Evolutionary conservation across 2,113 vertebrate species (phyloP), one percentile per base, ranked within the genome.

Genomic region (Channa argus): DNA sequence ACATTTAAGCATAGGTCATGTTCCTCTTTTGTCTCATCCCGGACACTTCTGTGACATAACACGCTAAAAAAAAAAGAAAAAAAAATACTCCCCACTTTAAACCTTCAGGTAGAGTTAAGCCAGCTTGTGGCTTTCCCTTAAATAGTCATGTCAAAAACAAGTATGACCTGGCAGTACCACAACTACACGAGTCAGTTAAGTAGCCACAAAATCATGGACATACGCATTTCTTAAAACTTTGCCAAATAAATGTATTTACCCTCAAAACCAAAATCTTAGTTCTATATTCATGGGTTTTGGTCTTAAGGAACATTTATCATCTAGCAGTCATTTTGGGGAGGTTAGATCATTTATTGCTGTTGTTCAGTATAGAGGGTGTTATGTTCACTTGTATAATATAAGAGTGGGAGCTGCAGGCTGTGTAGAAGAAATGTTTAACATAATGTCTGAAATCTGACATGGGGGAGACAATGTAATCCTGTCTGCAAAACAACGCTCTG

Each of bases 391-490:
- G 3, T 43, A 43, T 44, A 49, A 62, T 51, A 63, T 70, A 64
- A 70, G 65, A 67, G 68, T 6, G 62, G 68, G 71, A 69, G 56
- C 53, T 63, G 55, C 63, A 54, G 66, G 60, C 71, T 67, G 37
- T 67, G 37, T 14, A 14, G 53, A n/a, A 72, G 64, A 86, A 82
- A 84, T 76, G 63, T 56, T 84, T 50, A 73, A 77, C 83, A 86
- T 82, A 70, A 76, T 46, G 77, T 87, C 84, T 86, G 86, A 87
- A 88, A 84, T 83, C 76, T 84, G 81, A 87, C 78, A 82, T 76
- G 56, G 36, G 63, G 79, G 77, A 81, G 88, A 90, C 88, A 82
- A 82, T 85, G 87, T 88, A 82, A 91, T 91, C 86, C 84, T 86
- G 84, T 87, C 86, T 87, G 84, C 80, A 87, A 89, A 86, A 89